Base-by-base conservation (phyloP, 2,888 invertebrate species). In the Sinohyriopsis cumingii region DNA sequence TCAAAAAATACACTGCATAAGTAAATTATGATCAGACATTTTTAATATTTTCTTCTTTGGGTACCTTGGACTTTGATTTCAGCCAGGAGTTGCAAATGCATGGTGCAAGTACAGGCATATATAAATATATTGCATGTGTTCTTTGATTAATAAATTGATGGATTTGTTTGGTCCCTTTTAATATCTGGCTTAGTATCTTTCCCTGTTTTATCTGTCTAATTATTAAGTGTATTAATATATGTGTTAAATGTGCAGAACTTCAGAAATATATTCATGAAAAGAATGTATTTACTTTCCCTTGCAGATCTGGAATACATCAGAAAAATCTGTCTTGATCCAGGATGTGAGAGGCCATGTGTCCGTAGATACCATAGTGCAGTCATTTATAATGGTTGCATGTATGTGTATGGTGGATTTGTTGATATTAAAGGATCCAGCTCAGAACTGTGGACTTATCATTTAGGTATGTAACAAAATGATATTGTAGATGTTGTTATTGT, bases 391-490 rank as follows among this genome's bases (percentile, higher is more conserved):
- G 94, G 94, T 79, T 92, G 93, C 80, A 94, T 96, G 93, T 92
- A 95, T 73, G 92, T 96, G 77, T 96, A 95, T 89, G 96, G 96
- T 7, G 96, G 96, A 6, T 96, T 95, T 90, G 94, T 94, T 87
- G 96, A 96, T 89, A 91, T 96, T 74, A 92, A 94, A 68, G 96
- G 96, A 12, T 95, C 96, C 60, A 94, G 94, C 24, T 93, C 94
- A 67, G 96, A 96, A 89, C 91, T 96, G 7, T 96, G 96, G 96
- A 94, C 94, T 4, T 96, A 95, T 87, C 94, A 95, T 90, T 95
- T 95, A 80, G 95, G 96, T 95, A 90, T 90, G 90, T 81, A 12
- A 22, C 24, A 65, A 1, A 15, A 24, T 45, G 45, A 45, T 45
- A 15, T 45, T 45, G 45, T 3, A 15, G 45, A 12, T 45, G 19